A percentile compares a stretch with the other conserved stretches of the same genome.
phyloP scores from a whole-genome alignment of 2,888 invertebrate species.

The Dexiosoma caninum region DNA sequence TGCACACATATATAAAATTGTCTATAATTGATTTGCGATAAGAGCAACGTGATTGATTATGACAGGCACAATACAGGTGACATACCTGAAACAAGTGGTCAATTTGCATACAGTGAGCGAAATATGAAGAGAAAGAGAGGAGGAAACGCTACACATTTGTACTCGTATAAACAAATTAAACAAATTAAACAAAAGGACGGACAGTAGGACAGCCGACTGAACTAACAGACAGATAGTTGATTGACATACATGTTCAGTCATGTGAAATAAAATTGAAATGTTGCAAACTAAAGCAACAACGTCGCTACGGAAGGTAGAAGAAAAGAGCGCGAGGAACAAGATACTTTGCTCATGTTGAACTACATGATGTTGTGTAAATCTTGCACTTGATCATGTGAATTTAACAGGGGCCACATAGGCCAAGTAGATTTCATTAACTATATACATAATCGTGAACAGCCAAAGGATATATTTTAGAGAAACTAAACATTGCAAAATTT shows the following conservation, averaged over 20 bases:
- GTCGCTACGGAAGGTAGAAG: background rate
- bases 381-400: constrained; percentile 8
- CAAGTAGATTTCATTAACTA: no score
- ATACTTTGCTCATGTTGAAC: constrained; percentile 30
- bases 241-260: constrained; percentile 63
- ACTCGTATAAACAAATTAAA: background rate
- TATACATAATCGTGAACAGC: no score
- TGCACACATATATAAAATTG: constrained; percentile 41
- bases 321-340: background rate
- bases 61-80: constrained; percentile 64
- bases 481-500: no score
- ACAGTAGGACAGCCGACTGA: background rate
- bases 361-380: constrained; percentile 53
- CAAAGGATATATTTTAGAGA: no score
- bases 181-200: background rate
- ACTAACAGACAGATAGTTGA: constrained; percentile 47
- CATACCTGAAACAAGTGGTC: constrained; percentile 55
- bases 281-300: constrained; percentile 43
- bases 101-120: constrained; percentile 32
- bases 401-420: no score
- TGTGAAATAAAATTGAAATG: constrained; percentile 60
- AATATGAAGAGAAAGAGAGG: no score
- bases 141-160: no score
- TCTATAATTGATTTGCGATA: constrained; percentile 65
- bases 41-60: constrained; percentile 65